A percentile compares a stretch with the other conserved stretches of the same genome.
Evolutionary conservation across 1,140 invertebrate genomes (phyloP).

Genomic region (Atopsyche davidsoni): DNA sequence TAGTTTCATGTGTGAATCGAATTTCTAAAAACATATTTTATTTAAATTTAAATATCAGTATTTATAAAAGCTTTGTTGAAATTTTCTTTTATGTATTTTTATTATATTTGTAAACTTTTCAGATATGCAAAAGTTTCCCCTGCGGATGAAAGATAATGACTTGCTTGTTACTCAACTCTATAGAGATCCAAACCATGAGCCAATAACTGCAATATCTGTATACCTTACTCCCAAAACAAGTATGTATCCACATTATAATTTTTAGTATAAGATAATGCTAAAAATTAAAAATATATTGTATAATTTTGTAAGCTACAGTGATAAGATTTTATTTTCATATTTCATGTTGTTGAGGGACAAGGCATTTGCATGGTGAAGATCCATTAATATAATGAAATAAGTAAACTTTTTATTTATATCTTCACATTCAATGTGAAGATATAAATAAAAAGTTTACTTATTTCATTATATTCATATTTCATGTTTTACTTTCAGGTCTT

Average conservation of each 20-base stretch:
- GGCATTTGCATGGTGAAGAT: too few species aligned
- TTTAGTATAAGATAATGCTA: slow-evolving; percentile 6
- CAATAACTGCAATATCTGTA: slow-evolving; percentile 97
- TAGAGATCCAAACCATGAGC: slow-evolving; percentile 87
- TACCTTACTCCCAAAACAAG: slow-evolving; percentile 97
- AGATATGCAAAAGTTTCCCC: slow-evolving; percentile 99
- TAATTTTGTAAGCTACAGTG: too few species aligned
- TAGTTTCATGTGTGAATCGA: too few species aligned
- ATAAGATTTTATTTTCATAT: slow-evolving; percentile 1
- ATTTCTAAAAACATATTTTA: slow-evolving; percentile 5
- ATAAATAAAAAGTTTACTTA: too few species aligned
- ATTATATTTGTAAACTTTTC: slow-evolving; percentile 34
- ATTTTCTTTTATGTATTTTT: neutral
- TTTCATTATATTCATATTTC: too few species aligned
- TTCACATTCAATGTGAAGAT: too few species aligned
- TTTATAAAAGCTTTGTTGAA: neutral
- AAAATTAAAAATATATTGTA: too few species aligned
- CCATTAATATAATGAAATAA: too few species aligned
- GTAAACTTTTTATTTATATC: too few species aligned
- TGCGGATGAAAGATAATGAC: slow-evolving; percentile 99
- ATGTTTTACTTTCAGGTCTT: slow-evolving; percentile 58
- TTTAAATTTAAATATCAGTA: neutral
- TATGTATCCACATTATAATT: slow-evolving; percentile 48
- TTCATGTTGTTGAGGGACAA: too few species aligned
- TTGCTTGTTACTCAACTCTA: slow-evolving; percentile 95